Percentiles rank a stretch among this genome's conserved stretches.
phyloP scores from a whole-genome alignment of 2,113 vertebrate species.

The Tychaedon coryphoeus region DNA sequence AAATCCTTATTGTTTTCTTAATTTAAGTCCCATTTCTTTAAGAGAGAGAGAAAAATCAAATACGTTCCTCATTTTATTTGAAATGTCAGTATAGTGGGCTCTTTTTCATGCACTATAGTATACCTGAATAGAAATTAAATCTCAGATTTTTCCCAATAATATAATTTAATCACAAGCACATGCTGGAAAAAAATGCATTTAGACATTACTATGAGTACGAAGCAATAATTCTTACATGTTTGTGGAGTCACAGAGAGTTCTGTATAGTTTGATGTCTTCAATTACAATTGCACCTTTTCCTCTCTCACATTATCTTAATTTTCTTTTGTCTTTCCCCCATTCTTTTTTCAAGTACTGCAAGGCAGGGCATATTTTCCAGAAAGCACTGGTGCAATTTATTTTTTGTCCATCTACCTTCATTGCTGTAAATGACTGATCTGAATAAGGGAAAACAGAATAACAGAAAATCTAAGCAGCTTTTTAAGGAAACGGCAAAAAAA shows the following conservation, averaged over 20 bases:
- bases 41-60: neutral
- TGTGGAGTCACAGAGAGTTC: neutral
- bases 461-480: constrained; percentile 6
- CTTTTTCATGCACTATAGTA: neutral
- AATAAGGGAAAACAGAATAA: neutral
- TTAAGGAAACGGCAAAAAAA: neutral
- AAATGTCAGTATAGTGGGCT: neutral
- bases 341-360: constrained; percentile 39
- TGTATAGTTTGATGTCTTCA: neutral
- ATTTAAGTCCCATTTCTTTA: neutral
- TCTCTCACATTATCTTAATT: constrained; percentile 11
- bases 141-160: neutral
- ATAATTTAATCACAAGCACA: neutral
- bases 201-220: neutral
- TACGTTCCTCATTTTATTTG: neutral
- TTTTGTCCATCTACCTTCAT: neutral
- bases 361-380: neutral
- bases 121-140: neutral
- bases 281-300: neutral
- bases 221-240: neutral
- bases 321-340: constrained; percentile 21
- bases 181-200: neutral
- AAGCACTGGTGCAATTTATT: neutral
- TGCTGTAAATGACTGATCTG: constrained; percentile 29
- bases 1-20: neutral